phyloP scores from a whole-genome alignment of 2,797 vertebrate genomes.

The Gymnopithys bicolor region DNA sequence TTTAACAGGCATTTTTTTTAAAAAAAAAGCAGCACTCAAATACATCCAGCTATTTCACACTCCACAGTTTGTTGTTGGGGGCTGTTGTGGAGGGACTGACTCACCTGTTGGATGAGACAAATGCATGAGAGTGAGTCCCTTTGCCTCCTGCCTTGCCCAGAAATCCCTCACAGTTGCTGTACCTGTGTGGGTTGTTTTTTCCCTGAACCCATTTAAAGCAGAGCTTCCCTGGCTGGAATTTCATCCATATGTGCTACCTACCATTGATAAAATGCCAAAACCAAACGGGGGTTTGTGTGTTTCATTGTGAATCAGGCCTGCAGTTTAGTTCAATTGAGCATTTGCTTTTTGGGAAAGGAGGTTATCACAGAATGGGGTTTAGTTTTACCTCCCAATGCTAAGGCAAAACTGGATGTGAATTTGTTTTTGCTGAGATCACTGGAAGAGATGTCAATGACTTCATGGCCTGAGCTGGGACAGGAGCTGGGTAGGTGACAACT shows the following conservation, averaged over 20 bases:
- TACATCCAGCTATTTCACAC: not conserved
- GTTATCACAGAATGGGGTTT: not conserved
- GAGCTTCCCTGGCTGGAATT: not conserved
- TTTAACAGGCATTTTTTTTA: not conserved
- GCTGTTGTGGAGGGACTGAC: not conserved
- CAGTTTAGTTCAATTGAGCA: not conserved
- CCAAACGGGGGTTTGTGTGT: fast-evolving
- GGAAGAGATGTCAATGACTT: not conserved
- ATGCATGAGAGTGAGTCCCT: not conserved
- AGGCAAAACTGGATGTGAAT: not conserved
- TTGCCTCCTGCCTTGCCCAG: not conserved
- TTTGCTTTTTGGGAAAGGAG: not conserved
- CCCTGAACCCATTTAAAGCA: not conserved
- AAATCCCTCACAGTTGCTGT: not conserved
- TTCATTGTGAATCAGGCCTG: not conserved
- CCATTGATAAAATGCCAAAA: not conserved
- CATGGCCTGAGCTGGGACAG: not conserved
- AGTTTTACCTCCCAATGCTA: not conserved
- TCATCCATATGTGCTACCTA: not conserved
- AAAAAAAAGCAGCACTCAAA: not conserved
- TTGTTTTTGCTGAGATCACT: not conserved
- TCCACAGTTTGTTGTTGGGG: not conserved
- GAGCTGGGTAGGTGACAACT: not conserved
- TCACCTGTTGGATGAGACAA: not conserved
- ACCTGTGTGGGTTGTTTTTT: not conserved